These are phyloP conservation scores for Drosophila meridionalis DNA, from an alignment of 2,888 invertebrate species.

Conservation along the genomic window DNA sequence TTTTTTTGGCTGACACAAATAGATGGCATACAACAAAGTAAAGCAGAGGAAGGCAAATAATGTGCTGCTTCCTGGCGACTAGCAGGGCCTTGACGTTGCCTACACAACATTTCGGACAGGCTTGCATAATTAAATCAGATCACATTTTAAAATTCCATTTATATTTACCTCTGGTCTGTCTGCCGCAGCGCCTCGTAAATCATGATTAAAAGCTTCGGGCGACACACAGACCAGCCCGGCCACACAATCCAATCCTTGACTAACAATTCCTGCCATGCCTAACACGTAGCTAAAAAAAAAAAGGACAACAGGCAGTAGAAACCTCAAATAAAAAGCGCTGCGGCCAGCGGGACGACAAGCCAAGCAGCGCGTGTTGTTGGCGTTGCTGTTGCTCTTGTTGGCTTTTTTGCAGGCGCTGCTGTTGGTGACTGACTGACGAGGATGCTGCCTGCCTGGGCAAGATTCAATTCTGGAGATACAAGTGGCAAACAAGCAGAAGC, in stretches of 20 bases:
- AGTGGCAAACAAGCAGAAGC: constrained; percentile 65
- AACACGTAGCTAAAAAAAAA: constrained; percentile 61
- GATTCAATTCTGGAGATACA: constrained; percentile 80
- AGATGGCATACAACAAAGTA: constrained; percentile 15
- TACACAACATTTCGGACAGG: constrained; percentile 43
- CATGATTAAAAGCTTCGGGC: constrained; percentile 83
- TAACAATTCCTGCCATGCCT: constrained; percentile 61
- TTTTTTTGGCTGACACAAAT: constrained; percentile 8
- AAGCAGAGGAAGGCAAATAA: constrained; percentile 19
- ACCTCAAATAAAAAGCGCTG: constrained; percentile 74
- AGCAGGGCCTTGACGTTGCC: constrained; percentile 18
- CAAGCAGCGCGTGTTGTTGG: constrained; percentile 28
- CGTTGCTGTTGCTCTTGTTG: constrained; percentile 11
- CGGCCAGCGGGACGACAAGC: constrained; percentile 67
- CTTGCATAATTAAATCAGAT: constrained; percentile 83
- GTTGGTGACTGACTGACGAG: constrained; percentile 58
- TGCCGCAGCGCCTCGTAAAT: constrained; percentile 74
- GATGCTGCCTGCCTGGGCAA: constrained; percentile 69
- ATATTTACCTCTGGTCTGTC: constrained; percentile 77
- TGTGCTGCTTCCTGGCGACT: constrained; percentile 7
- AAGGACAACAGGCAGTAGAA: constrained; percentile 37
- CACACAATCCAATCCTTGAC: constrained; percentile 39
- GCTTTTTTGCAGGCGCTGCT: constrained; percentile 21
- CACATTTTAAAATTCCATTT: constrained; percentile 83
- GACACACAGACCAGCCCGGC: constrained; percentile 61